These are phyloP conservation scores for Pardalotus punctatus DNA, from an alignment of 2,113 vertebrate species.

Conservation along the genomic window DNA sequence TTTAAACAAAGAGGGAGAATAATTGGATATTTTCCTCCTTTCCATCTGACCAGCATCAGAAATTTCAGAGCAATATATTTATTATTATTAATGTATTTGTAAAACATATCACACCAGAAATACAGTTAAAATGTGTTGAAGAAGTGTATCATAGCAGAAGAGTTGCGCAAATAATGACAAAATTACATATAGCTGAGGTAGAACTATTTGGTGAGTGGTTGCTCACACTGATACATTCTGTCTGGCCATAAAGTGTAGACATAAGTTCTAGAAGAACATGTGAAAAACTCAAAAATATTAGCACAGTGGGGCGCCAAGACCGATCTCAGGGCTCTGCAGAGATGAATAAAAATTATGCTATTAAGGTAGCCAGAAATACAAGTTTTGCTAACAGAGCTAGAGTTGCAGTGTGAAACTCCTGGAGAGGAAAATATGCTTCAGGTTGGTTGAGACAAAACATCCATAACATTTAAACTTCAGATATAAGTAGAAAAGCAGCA, in stretches of 20 bases:
- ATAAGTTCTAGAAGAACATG: not conserved
- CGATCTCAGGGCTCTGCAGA: not conserved
- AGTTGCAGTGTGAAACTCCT: not conserved
- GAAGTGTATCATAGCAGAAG: not conserved
- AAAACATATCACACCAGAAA: not conserved
- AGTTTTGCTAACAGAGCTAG: not conserved
- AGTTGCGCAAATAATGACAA: not conserved
- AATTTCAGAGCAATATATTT: not conserved
- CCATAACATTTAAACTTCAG: not conserved
- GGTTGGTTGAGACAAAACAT: not conserved
- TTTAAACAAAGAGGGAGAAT: not conserved
- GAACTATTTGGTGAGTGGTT: not conserved
- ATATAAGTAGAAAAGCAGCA: not conserved
- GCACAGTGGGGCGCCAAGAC: not conserved
- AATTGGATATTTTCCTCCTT: not conserved
- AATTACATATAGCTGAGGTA: not conserved
- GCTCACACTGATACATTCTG: not conserved
- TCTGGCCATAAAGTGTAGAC: not conserved
- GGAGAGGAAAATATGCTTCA: not conserved
- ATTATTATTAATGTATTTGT: not conserved
- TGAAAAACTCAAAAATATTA: not conserved
- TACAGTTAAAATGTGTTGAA: not conserved
- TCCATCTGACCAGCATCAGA: not conserved
- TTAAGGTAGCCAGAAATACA: not conserved
- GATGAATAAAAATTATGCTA: not conserved